Base-by-base conservation (phyloP, 2,888 invertebrate species). In the Druceiella hillmani region DNA sequence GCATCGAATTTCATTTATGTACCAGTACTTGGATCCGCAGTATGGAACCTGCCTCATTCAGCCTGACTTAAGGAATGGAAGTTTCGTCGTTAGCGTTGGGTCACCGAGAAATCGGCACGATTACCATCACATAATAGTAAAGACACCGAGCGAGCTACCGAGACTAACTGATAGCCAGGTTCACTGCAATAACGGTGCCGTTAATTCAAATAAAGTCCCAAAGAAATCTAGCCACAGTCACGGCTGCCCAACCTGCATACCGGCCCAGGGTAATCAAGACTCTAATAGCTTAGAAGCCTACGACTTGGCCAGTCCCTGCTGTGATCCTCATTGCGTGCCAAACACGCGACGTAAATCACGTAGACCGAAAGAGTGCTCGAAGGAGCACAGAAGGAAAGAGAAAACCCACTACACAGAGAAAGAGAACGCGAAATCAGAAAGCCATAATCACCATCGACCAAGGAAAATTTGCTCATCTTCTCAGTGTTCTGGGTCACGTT, bases 311-410 rank as follows among this genome's bases (percentile, higher is more conserved):
- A 87, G 87, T 55, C 87, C 88, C 1, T 89, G 89, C 55, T 89
- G 89, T 58, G 87, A 88, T 58, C 84, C 88, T 0, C 84, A 87
- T 50, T 90, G 88, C 56, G 87, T 89, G 32, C 88, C 89, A 3
- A 79, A 79, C 36, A 64, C 64, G 49, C 55, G 64, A 58, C 68
- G 68, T 50, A 68, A 69, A 52, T 52, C 61, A 35, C 61, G 76
- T 16, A 64, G 75, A 14, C 76, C 76, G 48, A 75, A 76, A 50
- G 76, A 76, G 48, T 70, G 76, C 33, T 69, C 69, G 27, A 82
- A 83, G 55, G 81, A 81, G 50, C 76, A 78, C 40, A 70, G 74
- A 43, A 68, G 73, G 48, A 78, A 76, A 56, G 78, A 78, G 34
- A 76, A 76, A 53, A 55, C 59, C 4, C 75, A 76, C 25, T 74